phyloP scores from a whole-genome alignment of 1,140 invertebrate genomes.

The Ruditapes philippinarum region DNA sequence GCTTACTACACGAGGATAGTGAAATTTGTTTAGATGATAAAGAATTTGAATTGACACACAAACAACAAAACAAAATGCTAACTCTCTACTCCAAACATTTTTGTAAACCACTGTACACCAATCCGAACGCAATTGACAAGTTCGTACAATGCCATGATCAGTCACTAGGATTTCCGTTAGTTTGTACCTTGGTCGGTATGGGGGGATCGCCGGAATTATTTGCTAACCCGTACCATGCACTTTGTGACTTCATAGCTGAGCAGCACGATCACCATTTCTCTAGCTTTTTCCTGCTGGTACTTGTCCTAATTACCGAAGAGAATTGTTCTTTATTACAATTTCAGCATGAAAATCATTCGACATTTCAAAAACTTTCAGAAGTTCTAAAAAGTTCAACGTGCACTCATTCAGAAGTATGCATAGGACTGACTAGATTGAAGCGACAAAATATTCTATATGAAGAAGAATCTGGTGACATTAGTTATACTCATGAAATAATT shows the following conservation, averaged over 20 bases:
- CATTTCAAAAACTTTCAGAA: background rate
- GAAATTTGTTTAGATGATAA: background rate
- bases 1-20: background rate
- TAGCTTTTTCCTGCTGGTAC: conserved; percentile 10
- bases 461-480: background rate
- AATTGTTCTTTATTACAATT: background rate
- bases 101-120: background rate
- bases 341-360: background rate
- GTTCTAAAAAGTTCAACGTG: background rate
- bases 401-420: background rate
- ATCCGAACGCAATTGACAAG: background rate
- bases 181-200: background rate
- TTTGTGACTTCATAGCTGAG: background rate
- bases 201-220: background rate
- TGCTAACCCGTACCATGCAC: background rate
- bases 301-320: background rate
- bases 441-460: background rate
- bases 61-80: background rate
- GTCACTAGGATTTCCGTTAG: background rate
- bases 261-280: background rate
- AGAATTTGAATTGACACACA: background rate
- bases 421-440: background rate
- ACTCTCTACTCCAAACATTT: conserved; percentile 4
- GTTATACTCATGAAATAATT: background rate
- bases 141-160: background rate